Percentiles rank a stretch among this genome's conserved stretches.
Evolutionary conservation across 2,113 vertebrate genomes (phyloP).

Genomic region (Malurus melanocephalus): DNA sequence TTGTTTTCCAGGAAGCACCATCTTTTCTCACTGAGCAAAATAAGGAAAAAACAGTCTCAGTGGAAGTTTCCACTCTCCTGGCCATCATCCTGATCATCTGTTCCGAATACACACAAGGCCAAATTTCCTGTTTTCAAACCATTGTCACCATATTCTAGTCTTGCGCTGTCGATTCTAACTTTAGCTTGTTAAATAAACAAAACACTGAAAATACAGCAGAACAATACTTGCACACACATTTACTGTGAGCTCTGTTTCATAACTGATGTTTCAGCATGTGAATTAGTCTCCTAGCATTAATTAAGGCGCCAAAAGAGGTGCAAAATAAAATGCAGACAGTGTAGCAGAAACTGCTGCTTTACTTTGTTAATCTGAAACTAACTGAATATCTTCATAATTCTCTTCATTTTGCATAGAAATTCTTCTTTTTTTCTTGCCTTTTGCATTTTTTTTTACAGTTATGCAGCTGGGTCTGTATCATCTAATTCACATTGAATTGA

Average conservation of each 20-base stretch:
- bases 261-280: not conserved
- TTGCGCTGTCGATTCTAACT: constrained; percentile 82
- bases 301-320: not conserved
- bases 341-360: not conserved
- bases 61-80: constrained; percentile 96
- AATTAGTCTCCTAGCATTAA: not conserved
- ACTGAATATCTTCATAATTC: not conserved
- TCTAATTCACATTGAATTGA: not conserved
- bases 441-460: not conserved
- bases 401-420: not conserved
- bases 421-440: not conserved
- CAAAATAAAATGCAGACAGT: not conserved
- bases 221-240: constrained; percentile 31
- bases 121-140: constrained; percentile 97
- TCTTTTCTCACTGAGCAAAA: constrained; percentile 76
- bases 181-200: constrained; percentile 83
- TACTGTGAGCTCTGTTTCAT: not conserved
- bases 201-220: constrained; percentile 61
- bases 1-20: constrained; percentile 88
- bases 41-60: constrained; percentile 85
- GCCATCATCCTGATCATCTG: constrained; percentile 97
- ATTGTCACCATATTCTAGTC: constrained; percentile 88
- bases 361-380: not conserved
- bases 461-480: not conserved
- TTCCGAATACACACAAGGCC: constrained; percentile 87